Percentiles rank a stretch among this genome's conserved stretches.
Conservation (phyloP, 2,113 vertebrate genomes). For the Tachycineta bicolor region DNA sequence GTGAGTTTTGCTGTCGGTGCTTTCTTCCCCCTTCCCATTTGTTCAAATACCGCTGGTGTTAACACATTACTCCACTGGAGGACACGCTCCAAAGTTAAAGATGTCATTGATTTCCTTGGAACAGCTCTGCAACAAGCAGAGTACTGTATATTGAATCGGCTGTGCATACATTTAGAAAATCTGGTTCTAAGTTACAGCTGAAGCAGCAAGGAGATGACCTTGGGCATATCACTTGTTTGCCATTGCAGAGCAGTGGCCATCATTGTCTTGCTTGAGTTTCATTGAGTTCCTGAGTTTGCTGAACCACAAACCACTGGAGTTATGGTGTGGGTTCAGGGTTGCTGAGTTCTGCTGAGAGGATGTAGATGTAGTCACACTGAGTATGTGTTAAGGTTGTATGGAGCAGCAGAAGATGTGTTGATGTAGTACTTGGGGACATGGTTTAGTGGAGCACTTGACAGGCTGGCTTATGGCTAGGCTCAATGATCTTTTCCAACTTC, state of each 20-base stretch:
- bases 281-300: neutral
- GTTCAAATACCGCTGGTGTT: neutral
- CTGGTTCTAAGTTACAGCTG: neutral
- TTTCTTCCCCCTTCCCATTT: neutral
- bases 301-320: neutral
- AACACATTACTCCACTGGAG: neutral
- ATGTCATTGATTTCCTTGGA: neutral
- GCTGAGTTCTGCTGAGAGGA: neutral
- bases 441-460: neutral
- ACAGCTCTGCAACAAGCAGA: neutral
- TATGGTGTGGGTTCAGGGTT: neutral
- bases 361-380: fast-evolving
- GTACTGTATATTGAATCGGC: neutral
- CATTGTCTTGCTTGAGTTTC: neutral
- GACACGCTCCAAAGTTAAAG: neutral
- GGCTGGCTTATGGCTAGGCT: neutral
- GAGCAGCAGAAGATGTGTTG: neutral
- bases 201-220: neutral
- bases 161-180: neutral
- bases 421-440: neutral
- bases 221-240: neutral
- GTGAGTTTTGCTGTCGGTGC: neutral
- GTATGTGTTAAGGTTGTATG: neutral
- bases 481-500: neutral
- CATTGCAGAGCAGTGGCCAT: neutral